A percentile compares a stretch with the other conserved stretches of the same genome.
phyloP scores from a whole-genome alignment of 2,113 vertebrate genomes.

The Acanthochromis polyacanthus region DNA sequence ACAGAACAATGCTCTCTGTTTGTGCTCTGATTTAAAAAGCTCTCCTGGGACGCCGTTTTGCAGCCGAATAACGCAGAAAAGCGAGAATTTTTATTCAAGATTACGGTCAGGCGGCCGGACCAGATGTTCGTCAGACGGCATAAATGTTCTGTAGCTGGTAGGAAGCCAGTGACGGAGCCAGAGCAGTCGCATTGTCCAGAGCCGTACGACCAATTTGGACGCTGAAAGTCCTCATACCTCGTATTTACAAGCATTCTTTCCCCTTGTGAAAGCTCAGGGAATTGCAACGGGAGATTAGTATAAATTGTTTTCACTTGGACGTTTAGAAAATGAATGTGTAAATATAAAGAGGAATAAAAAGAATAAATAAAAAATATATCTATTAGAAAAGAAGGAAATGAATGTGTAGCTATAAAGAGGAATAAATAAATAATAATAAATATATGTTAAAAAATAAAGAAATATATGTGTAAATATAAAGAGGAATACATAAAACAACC shows the following conservation, averaged over 20 bases:
- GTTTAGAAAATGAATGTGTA: too few species aligned
- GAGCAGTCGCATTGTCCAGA: conserved; percentile 35
- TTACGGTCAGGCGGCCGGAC: conserved; percentile 5
- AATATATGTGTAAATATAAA: too few species aligned
- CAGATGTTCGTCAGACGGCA: conserved; percentile 32
- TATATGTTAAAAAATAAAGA: too few species aligned
- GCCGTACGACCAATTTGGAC: conserved; percentile 40
- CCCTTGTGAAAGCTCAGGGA: conserved; percentile 53
- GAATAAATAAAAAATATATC: too few species aligned
- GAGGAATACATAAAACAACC: too few species aligned
- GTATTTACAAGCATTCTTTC: conserved; percentile 71
- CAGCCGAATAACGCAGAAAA: conserved; percentile 5
- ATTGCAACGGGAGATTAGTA: conserved; percentile 70
- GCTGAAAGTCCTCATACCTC: conserved; percentile 35
- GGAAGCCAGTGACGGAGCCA: conserved; percentile 45
- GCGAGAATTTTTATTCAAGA: conserved; percentile 13
- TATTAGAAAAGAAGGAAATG: too few species aligned
- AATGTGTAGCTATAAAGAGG: too few species aligned
- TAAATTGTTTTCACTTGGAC: conserved; percentile 71
- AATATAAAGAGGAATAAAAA: too few species aligned
- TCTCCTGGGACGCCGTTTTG: conserved; percentile 34
- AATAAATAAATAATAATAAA: too few species aligned
- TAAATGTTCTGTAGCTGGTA: conserved; percentile 41
- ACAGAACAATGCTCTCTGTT: conserved; percentile 60
- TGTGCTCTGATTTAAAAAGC: conserved; percentile 5